These are phyloP conservation scores for Fukomys damarensis DNA, from an alignment of 2,113 vertebrate genomes.

Conservation along the genomic window DNA sequence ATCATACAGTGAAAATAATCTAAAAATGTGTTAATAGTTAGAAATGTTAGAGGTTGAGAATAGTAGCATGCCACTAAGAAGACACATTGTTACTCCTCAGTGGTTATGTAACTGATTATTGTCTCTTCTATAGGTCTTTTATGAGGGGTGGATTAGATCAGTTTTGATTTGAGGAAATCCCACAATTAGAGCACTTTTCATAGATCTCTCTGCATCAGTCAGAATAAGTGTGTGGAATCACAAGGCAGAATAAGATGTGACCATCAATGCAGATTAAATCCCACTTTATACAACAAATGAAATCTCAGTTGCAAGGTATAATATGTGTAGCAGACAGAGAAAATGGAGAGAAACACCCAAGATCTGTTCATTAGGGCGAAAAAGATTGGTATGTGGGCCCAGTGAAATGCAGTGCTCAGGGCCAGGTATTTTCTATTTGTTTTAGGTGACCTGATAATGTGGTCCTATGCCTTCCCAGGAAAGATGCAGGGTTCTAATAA, in stretches of 20 bases:
- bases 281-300: background rate
- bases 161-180: conserved; percentile 51
- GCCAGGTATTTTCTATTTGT: background rate
- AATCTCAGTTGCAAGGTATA: background rate
- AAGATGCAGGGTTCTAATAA: background rate
- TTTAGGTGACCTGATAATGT: background rate
- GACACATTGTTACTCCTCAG: background rate
- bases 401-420: background rate
- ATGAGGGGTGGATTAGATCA: background rate
- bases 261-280: background rate
- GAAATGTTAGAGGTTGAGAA: conserved; percentile 3
- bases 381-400: background rate
- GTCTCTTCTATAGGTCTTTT: background rate
- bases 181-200: background rate
- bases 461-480: background rate
- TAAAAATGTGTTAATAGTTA: conserved; percentile 2
- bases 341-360: background rate
- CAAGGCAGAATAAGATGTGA: background rate
- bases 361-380: background rate
- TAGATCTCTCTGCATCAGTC: conserved; percentile 14
- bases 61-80: conserved; percentile 11
- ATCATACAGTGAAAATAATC: conserved; percentile 27
- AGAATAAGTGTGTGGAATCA: background rate
- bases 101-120: conserved; percentile 17
- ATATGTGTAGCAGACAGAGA: background rate